Conservation (phyloP, 2,113 vertebrate species). For the Seriola dumerili region DNA sequence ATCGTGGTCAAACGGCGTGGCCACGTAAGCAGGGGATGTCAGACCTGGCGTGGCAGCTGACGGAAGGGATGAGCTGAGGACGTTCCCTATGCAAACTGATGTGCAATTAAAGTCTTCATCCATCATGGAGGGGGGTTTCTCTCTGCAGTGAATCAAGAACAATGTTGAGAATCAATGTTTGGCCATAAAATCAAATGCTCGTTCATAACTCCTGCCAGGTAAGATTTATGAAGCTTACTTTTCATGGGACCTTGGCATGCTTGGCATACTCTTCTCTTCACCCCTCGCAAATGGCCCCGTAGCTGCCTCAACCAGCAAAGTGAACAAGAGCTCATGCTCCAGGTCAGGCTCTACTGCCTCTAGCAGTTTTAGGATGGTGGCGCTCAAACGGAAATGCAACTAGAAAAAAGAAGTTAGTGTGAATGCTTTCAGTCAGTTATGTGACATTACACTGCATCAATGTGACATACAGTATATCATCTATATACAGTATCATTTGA, state of each 20-base stretch:
- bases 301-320: conserved; percentile 92
- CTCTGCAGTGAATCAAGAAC: conserved; percentile 81
- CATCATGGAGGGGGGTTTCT: conserved; percentile 90
- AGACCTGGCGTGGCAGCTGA: conserved; percentile 97
- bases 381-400: conserved; percentile 95
- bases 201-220: neutral
- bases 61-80: conserved; percentile 84
- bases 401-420: conserved; percentile 60
- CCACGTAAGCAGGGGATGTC: conserved; percentile 98
- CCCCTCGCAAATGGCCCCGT: conserved; percentile 95
- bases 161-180: neutral
- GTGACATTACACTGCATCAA: conserved; percentile 2
- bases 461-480: neutral
- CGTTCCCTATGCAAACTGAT: conserved; percentile 86
- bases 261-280: conserved; percentile 97
- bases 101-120: conserved; percentile 96
- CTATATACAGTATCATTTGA: conserved; percentile 15
- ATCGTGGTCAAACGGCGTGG: conserved; percentile 99
- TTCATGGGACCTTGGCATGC: conserved; percentile 90
- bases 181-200: neutral
- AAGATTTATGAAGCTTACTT: conserved; percentile 87
- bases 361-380: conserved; percentile 96
- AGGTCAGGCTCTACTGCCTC: conserved; percentile 84
- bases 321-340: conserved; percentile 91
- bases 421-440: conserved; percentile 19